Conservation (phyloP, 2,888 invertebrate species). For the Drosophila silvestris region DNA sequence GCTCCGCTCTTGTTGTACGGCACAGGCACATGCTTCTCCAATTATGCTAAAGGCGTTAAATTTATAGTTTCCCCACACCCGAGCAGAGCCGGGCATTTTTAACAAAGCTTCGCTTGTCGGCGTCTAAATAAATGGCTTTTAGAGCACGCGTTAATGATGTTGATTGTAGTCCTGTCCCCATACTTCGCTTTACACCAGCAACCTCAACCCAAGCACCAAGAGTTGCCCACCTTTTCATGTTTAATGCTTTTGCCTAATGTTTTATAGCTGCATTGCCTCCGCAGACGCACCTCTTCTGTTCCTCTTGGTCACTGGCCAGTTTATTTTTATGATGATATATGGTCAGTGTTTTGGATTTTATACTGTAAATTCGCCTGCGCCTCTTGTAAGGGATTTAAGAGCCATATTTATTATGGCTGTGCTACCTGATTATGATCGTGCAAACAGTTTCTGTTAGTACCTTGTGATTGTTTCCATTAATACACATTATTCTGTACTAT, state of each 20-base stretch:
- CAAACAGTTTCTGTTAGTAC: constrained; percentile 3
- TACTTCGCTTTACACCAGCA: not conserved
- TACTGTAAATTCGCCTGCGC: constrained; percentile 33
- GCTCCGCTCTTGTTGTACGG: constrained; percentile 8
- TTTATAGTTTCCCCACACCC: constrained; percentile 71
- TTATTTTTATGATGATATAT: constrained; percentile 74
- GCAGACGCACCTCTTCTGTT: constrained; percentile 2
- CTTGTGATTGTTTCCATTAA: not conserved
- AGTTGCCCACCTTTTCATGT: constrained; percentile 51
- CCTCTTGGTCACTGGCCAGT: constrained; percentile 36
- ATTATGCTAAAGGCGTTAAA: constrained; percentile 79
- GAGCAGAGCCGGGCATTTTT: constrained; percentile 40
- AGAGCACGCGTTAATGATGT: constrained; percentile 78
- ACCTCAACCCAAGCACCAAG: not conserved
- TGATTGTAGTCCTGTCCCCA: constrained; percentile 62
- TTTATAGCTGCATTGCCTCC: constrained; percentile 46
- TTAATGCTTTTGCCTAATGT: constrained; percentile 67
- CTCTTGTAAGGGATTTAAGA: constrained; percentile 58
- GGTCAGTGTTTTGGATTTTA: constrained; percentile 44
- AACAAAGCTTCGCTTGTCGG: constrained; percentile 68
- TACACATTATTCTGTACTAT: not conserved
- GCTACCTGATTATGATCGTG: constrained; percentile 39
- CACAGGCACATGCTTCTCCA: constrained; percentile 70
- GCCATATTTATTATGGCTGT: constrained; percentile 60
- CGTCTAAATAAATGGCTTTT: constrained; percentile 75